Percentiles rank a stretch among this genome's conserved stretches.
Evolutionary conservation across 2,797 vertebrate genomes (phyloP).

Genomic region (Enteromius treurensis): DNA sequence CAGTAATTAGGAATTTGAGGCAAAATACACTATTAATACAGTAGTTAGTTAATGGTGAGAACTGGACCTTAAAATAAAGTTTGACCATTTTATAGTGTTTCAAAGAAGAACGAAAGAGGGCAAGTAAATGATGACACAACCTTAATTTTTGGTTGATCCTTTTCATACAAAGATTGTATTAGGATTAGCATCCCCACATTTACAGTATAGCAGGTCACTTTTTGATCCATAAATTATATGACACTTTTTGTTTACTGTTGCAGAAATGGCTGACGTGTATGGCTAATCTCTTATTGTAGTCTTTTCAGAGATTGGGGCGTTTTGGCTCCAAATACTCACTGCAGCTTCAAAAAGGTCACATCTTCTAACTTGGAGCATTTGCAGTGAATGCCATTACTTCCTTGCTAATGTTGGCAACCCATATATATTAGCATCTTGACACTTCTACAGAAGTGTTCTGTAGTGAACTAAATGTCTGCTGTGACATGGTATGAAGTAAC

Average conservation of each 20-base stretch:
- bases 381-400: slow-evolving; percentile 61
- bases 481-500: not conserved
- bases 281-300: not conserved
- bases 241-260: not conserved
- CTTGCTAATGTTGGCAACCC: slow-evolving; percentile 23
- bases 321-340: not conserved
- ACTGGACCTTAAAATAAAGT: not conserved
- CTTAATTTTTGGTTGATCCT: not conserved
- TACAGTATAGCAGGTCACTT: not conserved
- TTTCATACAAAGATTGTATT: not conserved
- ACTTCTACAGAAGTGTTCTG: not conserved
- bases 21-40: not conserved
- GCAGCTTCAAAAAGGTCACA: too few species aligned
- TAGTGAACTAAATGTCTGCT: not conserved
- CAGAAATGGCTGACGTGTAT: not conserved
- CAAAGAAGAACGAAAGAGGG: not conserved
- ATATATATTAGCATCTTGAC: not conserved
- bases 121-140: not conserved
- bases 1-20: not conserved
- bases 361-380: slow-evolving; percentile 12
- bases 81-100: not conserved
- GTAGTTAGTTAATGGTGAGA: not conserved
- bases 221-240: not conserved
- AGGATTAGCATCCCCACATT: not conserved
- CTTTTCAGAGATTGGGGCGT: slow-evolving; percentile 1